A percentile compares a stretch with the other conserved stretches of the same genome.
phyloP scores from a whole-genome alignment of 2,797 vertebrate species.

The Crenuchus spilurus region DNA sequence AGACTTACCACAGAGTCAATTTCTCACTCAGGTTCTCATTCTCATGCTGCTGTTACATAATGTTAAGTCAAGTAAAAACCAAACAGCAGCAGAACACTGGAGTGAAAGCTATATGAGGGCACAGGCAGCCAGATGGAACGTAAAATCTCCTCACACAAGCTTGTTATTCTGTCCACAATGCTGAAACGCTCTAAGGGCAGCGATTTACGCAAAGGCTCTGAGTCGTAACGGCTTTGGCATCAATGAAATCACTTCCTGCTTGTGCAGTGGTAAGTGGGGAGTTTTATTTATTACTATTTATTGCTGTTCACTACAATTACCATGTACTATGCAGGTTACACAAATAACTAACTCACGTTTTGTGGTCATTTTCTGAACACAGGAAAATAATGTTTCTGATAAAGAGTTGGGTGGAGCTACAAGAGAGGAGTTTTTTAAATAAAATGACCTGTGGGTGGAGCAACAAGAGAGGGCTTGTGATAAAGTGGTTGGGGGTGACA shows the following conservation, averaged over 20 bases:
- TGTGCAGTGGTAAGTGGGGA: not conserved
- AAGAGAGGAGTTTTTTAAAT: too few relatives aligned
- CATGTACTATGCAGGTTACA: not conserved
- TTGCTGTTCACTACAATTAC: not conserved
- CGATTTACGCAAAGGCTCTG: not conserved
- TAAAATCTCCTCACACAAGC: slow-evolving; percentile 1
- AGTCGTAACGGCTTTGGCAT: not conserved
- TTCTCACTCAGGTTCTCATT: not conserved
- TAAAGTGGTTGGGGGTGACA: too few relatives aligned
- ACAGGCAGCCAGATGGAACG: slow-evolving; percentile 7
- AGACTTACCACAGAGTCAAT: slow-evolving; percentile 20
- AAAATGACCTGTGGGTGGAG: too few relatives aligned
- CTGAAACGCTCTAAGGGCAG: not conserved
- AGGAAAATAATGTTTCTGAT: too few relatives aligned
- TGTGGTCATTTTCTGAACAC: too few relatives aligned
- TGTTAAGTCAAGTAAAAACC: slow-evolving; percentile 10
- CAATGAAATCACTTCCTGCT: not conserved
- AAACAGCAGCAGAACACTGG: slow-evolving; percentile 9
- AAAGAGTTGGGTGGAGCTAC: too few relatives aligned
- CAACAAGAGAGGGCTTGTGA: too few relatives aligned
- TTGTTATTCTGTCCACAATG: slow-evolving; percentile 5
- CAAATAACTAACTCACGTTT: too few relatives aligned
- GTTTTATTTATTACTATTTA: not conserved
- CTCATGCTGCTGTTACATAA: not conserved
- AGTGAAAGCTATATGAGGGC: slow-evolving; percentile 13